Evolutionary conservation across 2,113 vertebrate genomes (phyloP).

Genomic region (Tetrao urogallus): DNA sequence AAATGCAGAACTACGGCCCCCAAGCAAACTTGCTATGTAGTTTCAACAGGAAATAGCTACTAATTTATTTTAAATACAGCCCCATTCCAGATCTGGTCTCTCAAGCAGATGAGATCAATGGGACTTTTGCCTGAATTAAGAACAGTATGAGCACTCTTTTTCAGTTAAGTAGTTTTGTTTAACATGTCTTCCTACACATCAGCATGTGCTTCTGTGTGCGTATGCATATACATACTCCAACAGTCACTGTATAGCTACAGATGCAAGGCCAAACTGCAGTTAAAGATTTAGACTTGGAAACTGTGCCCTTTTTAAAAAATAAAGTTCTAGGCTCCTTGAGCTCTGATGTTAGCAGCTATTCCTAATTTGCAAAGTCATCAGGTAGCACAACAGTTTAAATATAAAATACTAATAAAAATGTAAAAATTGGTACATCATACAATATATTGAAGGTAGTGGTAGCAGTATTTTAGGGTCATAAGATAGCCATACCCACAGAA

Average conservation of each 20-base stretch:
- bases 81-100: neutral
- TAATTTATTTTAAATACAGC: neutral
- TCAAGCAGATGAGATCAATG: neutral
- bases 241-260: slow-evolving; percentile 41
- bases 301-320: slow-evolving; percentile 21
- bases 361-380: slow-evolving; percentile 47
- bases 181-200: neutral
- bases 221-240: neutral
- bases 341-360: slow-evolving; percentile 47
- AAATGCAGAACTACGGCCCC: neutral
- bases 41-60: slow-evolving; percentile 11
- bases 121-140: neutral
- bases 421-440: slow-evolving; percentile 55
- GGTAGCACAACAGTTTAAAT: slow-evolving; percentile 59
- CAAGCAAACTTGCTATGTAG: neutral
- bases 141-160: neutral
- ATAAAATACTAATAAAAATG: slow-evolving; percentile 72
- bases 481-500: slow-evolving; percentile 1
- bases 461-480: slow-evolving; percentile 4
- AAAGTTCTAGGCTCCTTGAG: slow-evolving; percentile 45
- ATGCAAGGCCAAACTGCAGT: slow-evolving; percentile 38
- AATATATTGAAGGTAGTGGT: neutral
- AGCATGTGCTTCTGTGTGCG: slow-evolving; percentile 34
- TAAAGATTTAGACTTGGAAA: slow-evolving; percentile 28
- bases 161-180: neutral